Percentiles rank a stretch among this genome's conserved stretches.
phyloP scores from a whole-genome alignment of 2,888 invertebrate genomes.

The Agrotis segetum region DNA sequence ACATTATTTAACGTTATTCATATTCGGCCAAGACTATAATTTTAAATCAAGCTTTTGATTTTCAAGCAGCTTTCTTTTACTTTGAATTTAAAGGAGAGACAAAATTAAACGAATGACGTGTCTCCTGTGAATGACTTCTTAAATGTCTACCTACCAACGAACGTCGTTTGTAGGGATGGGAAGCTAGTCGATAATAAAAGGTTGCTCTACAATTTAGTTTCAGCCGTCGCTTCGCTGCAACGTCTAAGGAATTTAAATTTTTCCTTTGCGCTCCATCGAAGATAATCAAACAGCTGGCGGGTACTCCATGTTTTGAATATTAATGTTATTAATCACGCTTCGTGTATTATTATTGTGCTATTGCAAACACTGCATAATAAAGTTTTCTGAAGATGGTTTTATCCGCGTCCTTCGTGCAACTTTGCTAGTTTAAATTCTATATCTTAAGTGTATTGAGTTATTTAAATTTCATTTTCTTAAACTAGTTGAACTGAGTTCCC shows the following conservation, averaged over 20 bases:
- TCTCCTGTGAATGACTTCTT: constrained; percentile 29
- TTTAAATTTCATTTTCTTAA: constrained; percentile 38
- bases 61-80: background rate
- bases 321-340: constrained; percentile 77
- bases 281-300: constrained; percentile 83
- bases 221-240: constrained; percentile 66
- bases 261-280: constrained; percentile 75
- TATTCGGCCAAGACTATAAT: background rate
- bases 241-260: constrained; percentile 81
- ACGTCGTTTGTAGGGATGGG: constrained; percentile 46
- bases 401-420: constrained; percentile 28
- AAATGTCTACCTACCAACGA: constrained; percentile 20
- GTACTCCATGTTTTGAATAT: constrained; percentile 80
- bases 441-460: constrained; percentile 42
- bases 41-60: constrained; percentile 2
- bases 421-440: constrained; percentile 50
- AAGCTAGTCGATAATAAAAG: constrained; percentile 71
- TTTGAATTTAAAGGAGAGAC: constrained; percentile 1
- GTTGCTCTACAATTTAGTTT: constrained; percentile 74
- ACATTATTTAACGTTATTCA: constrained; percentile 3
- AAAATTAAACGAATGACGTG: constrained; percentile 38
- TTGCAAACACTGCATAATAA: constrained; percentile 45
- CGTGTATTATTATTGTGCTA: constrained; percentile 64
- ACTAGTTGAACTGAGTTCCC: constrained; percentile 17
- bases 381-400: constrained; percentile 33